Evolutionary conservation across 2,888 invertebrate species (phyloP), one percentile per base, ranked within the genome.

Genomic region (Punctoribates punctum): DNA sequence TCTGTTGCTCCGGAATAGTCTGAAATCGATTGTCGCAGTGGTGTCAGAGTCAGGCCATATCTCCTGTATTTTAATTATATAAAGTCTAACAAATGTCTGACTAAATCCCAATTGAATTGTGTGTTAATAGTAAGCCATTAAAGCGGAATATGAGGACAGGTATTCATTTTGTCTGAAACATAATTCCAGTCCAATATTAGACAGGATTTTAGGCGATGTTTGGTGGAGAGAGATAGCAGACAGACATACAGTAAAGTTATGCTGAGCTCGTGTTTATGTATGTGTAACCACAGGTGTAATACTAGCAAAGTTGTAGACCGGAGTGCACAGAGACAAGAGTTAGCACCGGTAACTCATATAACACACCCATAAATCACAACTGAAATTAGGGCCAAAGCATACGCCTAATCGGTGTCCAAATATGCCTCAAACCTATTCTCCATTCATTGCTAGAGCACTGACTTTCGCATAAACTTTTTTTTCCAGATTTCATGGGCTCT

Each of bases 251-350:
- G 15, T 20, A 54, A n/a, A n/a, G 54, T 20, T 11, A 5, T 17
- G 15, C 8, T n/a, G 1, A 20, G n/a, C 54, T 20, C 20, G 20
- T 54, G 54, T 20, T 54, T 54, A 54, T 54, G n/a, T n/a, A 54
- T n/a, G 20, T 54, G 54, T 54, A 54, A 54, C 54, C 54, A 62
- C 62, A 62, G 62, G 62, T 62, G 29, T 15, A 29, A 62, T 20
- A n/a, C n/a, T n/a, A n/a, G 54, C 17, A 54, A 6, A 54, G n/a
- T 11, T 11, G 23, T 57, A 57, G 8, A 29, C 6, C 9, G 17
- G 13, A 25, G 25, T n/a, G 11, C 17, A 62, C 15, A 62, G 27
- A 27, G 15, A 62, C 13, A 13, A 62, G 27, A n/a, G 8, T 48
- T 48, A 48, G 13, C 2, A 48, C 46, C 15, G 46, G 46, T 48